These are phyloP conservation scores for Archips xylosteana DNA, from an alignment of 2,888 invertebrate genomes.

Conservation along the genomic window DNA sequence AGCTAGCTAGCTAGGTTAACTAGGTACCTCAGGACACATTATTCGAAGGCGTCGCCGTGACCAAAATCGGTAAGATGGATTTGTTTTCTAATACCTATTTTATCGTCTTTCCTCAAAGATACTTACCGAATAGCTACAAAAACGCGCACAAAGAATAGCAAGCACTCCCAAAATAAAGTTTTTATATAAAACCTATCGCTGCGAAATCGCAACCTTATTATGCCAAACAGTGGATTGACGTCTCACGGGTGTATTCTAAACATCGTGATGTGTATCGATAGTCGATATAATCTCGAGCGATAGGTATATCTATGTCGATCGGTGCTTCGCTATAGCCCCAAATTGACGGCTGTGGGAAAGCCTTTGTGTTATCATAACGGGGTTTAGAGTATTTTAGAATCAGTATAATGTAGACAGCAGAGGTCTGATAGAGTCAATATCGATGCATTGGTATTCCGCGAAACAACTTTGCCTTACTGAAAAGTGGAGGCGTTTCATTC, in stretches of 20 bases:
- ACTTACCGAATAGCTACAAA: no score
- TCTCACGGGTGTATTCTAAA: slow-evolving; percentile 23
- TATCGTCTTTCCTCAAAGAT: no score
- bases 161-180: no score
- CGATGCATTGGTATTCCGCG: background rate
- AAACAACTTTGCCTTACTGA: background rate
- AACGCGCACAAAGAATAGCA: no score
- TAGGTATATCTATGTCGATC: slow-evolving; percentile 26
- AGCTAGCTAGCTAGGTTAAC: no score
- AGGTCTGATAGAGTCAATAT: background rate
- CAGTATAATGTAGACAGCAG: no score
- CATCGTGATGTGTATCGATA: slow-evolving; percentile 17
- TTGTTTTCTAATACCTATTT: no score
- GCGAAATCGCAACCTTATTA: slow-evolving; percentile 16
- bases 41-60: no score
- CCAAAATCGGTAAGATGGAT: no score
- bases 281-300: slow-evolving; percentile 17
- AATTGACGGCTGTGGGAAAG: slow-evolving; percentile 9
- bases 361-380: slow-evolving; percentile 11
- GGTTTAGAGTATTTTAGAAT: no score
- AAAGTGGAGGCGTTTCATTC: background rate
- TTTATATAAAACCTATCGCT: no score
- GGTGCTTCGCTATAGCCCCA: slow-evolving; percentile 16
- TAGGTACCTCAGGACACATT: no score
- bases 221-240: slow-evolving; percentile 27